These are phyloP conservation scores for Thermophis baileyi DNA, from an alignment of 2,113 vertebrate species.

Conservation along the genomic window DNA sequence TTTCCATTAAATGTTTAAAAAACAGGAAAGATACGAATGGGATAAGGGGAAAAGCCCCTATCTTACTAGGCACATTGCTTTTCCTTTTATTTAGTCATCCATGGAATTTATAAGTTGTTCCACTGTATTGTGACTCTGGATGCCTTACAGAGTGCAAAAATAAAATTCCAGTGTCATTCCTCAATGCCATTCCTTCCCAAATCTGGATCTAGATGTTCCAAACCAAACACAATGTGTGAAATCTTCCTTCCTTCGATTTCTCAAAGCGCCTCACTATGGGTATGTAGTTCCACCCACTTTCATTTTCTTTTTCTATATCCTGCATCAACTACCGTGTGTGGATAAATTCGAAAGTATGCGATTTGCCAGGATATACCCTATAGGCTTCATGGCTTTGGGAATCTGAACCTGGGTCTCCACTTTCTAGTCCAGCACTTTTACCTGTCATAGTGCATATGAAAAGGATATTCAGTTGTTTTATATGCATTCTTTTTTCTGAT, in stretches of 20 bases:
- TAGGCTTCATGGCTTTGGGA: not conserved
- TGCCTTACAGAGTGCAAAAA: not conserved
- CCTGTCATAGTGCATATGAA: not conserved
- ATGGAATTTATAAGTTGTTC: not conserved
- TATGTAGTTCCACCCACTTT: not conserved
- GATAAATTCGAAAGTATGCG: not conserved
- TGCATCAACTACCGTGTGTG: not conserved
- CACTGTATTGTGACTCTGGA: not conserved
- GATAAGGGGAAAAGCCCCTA: not conserved
- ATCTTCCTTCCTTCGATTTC: not conserved
- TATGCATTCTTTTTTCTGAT: not conserved
- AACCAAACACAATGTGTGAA: not conserved
- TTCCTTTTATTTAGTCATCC: not conserved
- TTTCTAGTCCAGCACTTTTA: not conserved
- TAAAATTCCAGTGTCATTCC: not conserved
- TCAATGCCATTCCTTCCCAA: not conserved
- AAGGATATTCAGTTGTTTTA: not conserved
- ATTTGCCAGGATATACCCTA: not conserved
- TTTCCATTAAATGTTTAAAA: not conserved
- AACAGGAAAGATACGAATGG: not conserved
- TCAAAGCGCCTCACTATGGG: not conserved
- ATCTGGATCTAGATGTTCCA: not conserved
- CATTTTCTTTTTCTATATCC: not conserved
- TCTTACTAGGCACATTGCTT: not conserved
- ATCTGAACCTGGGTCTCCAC: not conserved